Conservation (phyloP, 2,113 vertebrate genomes). For the Lamprologus lemairii region DNA sequence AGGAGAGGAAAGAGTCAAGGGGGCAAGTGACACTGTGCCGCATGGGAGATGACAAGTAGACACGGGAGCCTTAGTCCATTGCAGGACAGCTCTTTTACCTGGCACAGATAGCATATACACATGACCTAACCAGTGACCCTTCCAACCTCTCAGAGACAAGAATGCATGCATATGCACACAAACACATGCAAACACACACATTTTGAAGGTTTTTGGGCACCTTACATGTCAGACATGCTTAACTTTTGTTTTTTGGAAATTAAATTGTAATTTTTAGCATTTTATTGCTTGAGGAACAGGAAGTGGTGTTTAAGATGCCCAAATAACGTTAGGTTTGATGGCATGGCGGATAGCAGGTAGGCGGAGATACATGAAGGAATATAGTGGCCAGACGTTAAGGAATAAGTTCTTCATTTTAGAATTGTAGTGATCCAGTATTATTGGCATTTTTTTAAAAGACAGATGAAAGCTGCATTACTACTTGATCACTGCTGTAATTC, state of each 20-base stretch:
- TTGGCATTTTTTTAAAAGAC: conserved; percentile 26
- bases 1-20: not conserved
- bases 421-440: conserved; percentile 10
- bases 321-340: conserved; percentile 3
- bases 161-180: not conserved
- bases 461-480: not conserved
- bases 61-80: conserved; percentile 17
- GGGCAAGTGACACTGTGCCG: conserved; percentile 1
- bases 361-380: not conserved
- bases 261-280: conserved; percentile 36
- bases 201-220: not conserved
- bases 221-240: not conserved
- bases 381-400: not conserved
- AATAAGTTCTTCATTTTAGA: conserved; percentile 14
- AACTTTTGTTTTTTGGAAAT: not conserved
- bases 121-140: conserved; percentile 9
- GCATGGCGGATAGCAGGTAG: not conserved
- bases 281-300: conserved; percentile 4
- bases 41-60: conserved; percentile 25
- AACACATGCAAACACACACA: not conserved
- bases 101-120: not conserved
- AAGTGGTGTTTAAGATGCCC: conserved; percentile 32
- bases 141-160: not conserved
- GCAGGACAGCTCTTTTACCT: conserved; percentile 43
- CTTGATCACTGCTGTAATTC: not conserved